phyloP scores from a whole-genome alignment of 2,113 vertebrate genomes.

The Zootoca vivipara region DNA sequence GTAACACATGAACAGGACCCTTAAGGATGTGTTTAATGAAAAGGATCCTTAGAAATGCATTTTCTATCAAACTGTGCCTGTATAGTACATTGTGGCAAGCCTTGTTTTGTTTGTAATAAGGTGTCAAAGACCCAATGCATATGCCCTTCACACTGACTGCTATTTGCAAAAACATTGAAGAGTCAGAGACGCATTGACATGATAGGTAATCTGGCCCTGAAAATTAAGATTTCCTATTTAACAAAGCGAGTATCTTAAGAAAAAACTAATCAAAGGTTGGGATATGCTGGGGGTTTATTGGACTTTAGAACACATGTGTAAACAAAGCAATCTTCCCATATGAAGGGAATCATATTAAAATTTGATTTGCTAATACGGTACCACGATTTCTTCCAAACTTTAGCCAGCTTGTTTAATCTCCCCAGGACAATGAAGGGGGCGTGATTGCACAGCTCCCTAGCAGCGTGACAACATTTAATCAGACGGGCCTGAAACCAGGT shows the following conservation, averaged over 20 bases:
- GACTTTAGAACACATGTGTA: background rate
- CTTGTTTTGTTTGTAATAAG: background rate
- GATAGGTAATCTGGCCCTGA: no score
- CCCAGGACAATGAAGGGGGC: conserved; percentile 93
- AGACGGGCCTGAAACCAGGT: conserved; percentile 92
- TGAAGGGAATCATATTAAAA: background rate
- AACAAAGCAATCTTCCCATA: background rate
- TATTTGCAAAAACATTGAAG: background rate
- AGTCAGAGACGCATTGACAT: background rate
- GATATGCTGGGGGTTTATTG: background rate
- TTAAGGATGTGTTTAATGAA: background rate
- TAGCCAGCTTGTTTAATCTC: background rate
- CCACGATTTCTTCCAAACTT: background rate
- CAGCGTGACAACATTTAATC: conserved; percentile 92
- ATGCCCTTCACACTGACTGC: background rate
- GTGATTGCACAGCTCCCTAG: conserved; percentile 96
- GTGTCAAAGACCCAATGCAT: background rate
- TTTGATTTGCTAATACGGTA: no score
- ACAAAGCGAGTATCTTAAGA: background rate
- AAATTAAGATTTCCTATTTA: background rate
- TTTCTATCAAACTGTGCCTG: background rate
- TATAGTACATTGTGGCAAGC: background rate
- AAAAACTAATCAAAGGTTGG: background rate
- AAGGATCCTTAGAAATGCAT: background rate
- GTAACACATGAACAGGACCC: no score